Percentiles rank a stretch among this genome's conserved stretches.
Conservation (phyloP, 2,888 invertebrate species). For the Heteromurus nitidus region DNA sequence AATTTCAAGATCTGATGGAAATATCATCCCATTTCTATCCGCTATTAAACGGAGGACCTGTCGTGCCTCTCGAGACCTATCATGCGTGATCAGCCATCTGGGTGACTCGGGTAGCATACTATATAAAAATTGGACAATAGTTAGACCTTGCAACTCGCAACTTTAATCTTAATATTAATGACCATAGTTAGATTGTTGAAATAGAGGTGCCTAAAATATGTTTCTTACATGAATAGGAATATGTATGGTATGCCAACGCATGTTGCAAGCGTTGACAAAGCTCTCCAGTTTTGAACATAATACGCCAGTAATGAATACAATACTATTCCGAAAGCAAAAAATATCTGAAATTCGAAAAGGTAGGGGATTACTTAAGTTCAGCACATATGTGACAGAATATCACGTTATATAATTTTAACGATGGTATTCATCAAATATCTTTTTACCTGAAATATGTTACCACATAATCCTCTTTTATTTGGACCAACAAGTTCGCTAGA, state of each 20-base stretch:
- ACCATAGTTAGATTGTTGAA: background rate
- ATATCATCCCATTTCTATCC: slow-evolving; percentile 69
- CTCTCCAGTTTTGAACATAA: slow-evolving; percentile 71
- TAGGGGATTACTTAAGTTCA: background rate
- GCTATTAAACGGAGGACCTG: slow-evolving; percentile 70
- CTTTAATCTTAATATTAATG: background rate
- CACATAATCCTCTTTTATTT: slow-evolving; percentile 70
- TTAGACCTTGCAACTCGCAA: too few relatives aligned
- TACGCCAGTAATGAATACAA: slow-evolving; percentile 71
- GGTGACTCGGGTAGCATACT: slow-evolving; percentile 73
- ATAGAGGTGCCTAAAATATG: background rate
- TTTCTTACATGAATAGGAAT: slow-evolving; percentile 70
- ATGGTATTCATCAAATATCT: too few relatives aligned
- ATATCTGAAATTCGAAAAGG: slow-evolving; percentile 63
- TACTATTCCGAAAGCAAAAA: slow-evolving; percentile 74
- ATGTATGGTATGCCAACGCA: slow-evolving; percentile 67
- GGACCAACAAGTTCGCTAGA: slow-evolving; percentile 72
- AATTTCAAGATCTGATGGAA: slow-evolving; percentile 69
- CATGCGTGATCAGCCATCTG: slow-evolving; percentile 73
- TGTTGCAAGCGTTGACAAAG: slow-evolving; percentile 67
- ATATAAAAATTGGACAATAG: slow-evolving; percentile 3
- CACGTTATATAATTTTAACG: too few relatives aligned
- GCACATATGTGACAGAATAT: too few relatives aligned
- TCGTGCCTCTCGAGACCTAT: slow-evolving; percentile 71
- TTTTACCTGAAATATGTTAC: slow-evolving; percentile 71